A percentile compares a stretch with the other conserved stretches of the same genome.
Conservation (phyloP, 2,113 vertebrate genomes). For the Dipodomys spectabilis region DNA sequence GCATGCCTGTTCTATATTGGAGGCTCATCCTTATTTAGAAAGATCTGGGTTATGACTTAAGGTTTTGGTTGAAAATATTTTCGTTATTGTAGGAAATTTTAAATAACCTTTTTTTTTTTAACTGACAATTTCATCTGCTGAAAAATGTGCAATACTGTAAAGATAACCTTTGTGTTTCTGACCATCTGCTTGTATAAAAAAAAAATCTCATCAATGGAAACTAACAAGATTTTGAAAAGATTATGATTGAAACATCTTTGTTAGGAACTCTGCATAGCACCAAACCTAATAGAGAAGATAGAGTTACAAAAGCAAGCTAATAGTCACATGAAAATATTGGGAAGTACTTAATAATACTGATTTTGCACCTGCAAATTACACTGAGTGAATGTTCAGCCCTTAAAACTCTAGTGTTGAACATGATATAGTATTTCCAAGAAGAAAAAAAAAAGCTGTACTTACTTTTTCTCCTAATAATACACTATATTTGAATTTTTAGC, state of each 20-base stretch:
- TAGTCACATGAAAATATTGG: neutral
- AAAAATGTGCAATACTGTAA: neutral
- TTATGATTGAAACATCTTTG: slow-evolving; percentile 10
- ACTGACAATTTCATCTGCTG: neutral
- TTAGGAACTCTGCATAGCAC: neutral
- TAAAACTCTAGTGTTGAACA: neutral
- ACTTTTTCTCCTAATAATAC: neutral
- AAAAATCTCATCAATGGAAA: neutral
- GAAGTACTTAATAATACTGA: neutral
- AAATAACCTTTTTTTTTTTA: neutral
- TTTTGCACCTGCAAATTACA: neutral
- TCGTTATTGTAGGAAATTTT: neutral
- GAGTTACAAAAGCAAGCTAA: neutral
- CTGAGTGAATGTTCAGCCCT: neutral
- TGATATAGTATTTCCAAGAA: neutral
- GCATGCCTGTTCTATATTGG: slow-evolving; percentile 4
- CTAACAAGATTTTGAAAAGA: neutral
- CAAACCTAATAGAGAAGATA: neutral
- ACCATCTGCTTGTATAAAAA: neutral
- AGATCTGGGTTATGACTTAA: neutral
- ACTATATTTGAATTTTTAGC: neutral
- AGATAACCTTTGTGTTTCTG: neutral
- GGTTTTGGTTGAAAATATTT: neutral
- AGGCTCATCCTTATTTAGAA: neutral
- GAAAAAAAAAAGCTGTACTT: slow-evolving; percentile 27